Percentiles rank a stretch among this genome's conserved stretches.
These are phyloP conservation scores for Suricata suricatta DNA, from an alignment of 2,113 vertebrate species.

Conservation along the genomic window DNA sequence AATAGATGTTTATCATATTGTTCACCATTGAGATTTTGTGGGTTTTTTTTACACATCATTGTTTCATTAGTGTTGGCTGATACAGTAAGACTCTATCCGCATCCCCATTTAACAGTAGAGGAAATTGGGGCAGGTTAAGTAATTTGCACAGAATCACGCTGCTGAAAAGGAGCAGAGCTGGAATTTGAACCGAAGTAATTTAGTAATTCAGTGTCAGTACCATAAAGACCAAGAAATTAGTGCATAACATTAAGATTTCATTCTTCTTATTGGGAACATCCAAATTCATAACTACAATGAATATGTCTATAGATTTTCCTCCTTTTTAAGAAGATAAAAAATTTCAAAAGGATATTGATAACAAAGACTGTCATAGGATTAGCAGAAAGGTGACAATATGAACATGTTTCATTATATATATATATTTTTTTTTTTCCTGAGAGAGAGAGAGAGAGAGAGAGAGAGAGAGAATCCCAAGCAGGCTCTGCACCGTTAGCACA, in stretches of 20 bases:
- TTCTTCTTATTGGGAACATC: not conserved
- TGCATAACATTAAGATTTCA: not conserved
- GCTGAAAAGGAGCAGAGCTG: not conserved
- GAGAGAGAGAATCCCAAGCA: too few relatives aligned
- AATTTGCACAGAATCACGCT: not conserved
- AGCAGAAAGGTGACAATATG: not conserved
- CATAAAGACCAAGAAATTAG: not conserved
- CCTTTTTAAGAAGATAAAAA: not conserved
- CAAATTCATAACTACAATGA: not conserved
- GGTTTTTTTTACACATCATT: not conserved
- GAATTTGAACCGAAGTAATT: not conserved
- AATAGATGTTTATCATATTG: not conserved
- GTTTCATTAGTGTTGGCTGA: not conserved
- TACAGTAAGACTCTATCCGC: not conserved
- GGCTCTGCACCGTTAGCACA: too few relatives aligned
- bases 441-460: too few relatives aligned
- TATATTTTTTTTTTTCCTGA: too few relatives aligned
- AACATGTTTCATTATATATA: not conserved
- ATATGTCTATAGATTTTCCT: not conserved
- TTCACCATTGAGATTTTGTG: not conserved
- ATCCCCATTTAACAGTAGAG: not conserved
- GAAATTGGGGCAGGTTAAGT: not conserved
- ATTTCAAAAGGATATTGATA: not conserved
- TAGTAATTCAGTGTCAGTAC: not conserved
- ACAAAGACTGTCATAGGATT: not conserved